These are phyloP conservation scores for Microtus californicus DNA, from an alignment of 2,797 vertebrate species.

Conservation along the genomic window DNA sequence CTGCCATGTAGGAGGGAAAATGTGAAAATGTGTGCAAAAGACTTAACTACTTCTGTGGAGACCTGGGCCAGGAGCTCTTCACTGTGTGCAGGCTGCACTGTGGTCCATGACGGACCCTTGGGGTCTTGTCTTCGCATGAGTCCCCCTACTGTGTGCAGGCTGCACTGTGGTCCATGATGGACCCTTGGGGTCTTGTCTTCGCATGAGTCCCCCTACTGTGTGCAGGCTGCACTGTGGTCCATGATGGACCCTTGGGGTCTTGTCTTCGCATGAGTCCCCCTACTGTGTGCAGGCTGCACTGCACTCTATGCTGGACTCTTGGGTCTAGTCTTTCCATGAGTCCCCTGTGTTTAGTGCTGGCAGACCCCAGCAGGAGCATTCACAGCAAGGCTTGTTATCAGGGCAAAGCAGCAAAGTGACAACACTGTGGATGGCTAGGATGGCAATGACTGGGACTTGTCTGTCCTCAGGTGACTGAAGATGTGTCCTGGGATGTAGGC, in stretches of 20 bases:
- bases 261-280: too few relatives aligned
- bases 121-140: too few relatives aligned
- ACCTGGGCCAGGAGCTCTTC: accelerated
- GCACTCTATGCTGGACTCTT: accelerated
- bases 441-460: background rate
- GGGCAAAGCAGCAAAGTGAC: accelerated
- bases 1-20: too few relatives aligned
- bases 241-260: too few relatives aligned
- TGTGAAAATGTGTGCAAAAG: accelerated
- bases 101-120: accelerated
- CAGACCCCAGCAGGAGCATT: background rate
- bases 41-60: background rate
- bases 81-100: accelerated
- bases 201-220: too few relatives aligned
- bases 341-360: accelerated
- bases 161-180: too few relatives aligned
- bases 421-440: accelerated
- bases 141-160: accelerated
- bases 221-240: too few relatives aligned
- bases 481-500: accelerated
- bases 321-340: background rate
- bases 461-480: background rate
- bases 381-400: background rate
- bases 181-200: accelerated
- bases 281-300: accelerated